phyloP scores from a whole-genome alignment of 2,113 vertebrate genomes.

The Oreocharis arfaki region DNA sequence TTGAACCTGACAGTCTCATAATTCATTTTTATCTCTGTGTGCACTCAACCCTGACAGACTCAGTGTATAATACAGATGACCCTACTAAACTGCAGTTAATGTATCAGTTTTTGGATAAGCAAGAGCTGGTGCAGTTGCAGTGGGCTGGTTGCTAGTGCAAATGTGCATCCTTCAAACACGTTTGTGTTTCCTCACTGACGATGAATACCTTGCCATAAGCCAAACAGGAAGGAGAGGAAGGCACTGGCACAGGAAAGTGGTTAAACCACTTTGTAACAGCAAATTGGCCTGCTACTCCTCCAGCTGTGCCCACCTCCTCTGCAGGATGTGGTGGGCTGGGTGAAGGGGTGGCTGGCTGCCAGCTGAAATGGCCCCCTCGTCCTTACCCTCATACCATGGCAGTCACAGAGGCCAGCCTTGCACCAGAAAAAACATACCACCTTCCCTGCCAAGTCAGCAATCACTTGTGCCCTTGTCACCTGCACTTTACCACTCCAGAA shows the following conservation, averaged over 20 bases:
- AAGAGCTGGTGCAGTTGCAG: neutral
- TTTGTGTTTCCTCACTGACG: neutral
- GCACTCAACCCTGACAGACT: neutral
- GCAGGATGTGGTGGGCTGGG: neutral
- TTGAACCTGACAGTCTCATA: neutral
- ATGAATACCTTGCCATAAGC: neutral
- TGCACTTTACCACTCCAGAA: neutral
- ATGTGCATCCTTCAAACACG: neutral
- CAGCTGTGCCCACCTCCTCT: neutral
- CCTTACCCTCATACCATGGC: neutral
- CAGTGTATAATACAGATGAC: neutral
- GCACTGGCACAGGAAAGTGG: neutral
- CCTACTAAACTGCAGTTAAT: neutral
- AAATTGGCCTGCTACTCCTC: neutral
- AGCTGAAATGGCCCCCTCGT: neutral
- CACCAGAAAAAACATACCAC: neutral
- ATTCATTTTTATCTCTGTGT: neutral
- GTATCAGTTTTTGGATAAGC: neutral
- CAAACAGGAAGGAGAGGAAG: neutral
- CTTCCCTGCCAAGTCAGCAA: neutral
- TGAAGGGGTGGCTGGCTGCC: neutral
- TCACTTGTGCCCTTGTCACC: accelerated
- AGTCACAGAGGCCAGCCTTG: neutral
- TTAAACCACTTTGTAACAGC: neutral
- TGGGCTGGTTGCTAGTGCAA: neutral